Evolutionary conservation across 2,888 invertebrate species (phyloP).

Genomic region (Drosophila meridionalis): DNA sequence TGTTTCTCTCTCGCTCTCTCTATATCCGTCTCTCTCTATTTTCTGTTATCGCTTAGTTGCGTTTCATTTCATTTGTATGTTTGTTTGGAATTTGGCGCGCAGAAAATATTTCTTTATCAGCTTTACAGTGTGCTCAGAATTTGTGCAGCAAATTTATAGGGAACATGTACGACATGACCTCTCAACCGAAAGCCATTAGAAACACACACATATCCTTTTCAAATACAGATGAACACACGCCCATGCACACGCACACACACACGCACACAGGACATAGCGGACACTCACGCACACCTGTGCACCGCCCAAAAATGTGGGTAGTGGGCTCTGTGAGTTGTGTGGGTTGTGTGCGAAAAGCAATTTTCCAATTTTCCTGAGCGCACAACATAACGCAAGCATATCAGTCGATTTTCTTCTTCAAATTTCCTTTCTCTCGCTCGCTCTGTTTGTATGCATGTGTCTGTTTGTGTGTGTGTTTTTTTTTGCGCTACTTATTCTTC

Average conservation of each 20-base stretch:
- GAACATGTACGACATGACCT: constrained; percentile 40
- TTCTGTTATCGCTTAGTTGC: constrained; percentile 14
- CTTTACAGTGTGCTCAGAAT: constrained; percentile 17
- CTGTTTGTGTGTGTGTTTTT: not conserved
- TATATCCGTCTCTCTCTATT: not conserved
- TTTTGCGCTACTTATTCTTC: constrained; percentile 45
- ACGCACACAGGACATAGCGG: not conserved
- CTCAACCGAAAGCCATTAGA: constrained; percentile 50
- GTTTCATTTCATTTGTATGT: constrained; percentile 31
- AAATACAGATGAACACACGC: not conserved
- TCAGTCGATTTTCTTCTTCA: constrained; percentile 28
- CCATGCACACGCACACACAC: constrained; percentile 7
- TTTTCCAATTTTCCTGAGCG: constrained; percentile 47
- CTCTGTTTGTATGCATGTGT: not conserved
- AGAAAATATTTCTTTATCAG: constrained; percentile 58
- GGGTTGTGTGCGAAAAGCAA: constrained; percentile 26
- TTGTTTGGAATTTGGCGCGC: constrained; percentile 33
- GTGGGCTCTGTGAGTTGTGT: not conserved
- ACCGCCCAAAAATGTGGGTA: constrained; percentile 3
- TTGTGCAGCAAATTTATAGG: constrained; percentile 22
- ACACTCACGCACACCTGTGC: constrained; percentile 20
- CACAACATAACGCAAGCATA: constrained; percentile 39
- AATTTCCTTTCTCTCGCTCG: constrained; percentile 3
- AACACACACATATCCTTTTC: constrained; percentile 51
- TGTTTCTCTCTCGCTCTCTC: not conserved